phyloP scores from a whole-genome alignment of 2,797 vertebrate species.

The Hapalemur alaotrensis region DNA sequence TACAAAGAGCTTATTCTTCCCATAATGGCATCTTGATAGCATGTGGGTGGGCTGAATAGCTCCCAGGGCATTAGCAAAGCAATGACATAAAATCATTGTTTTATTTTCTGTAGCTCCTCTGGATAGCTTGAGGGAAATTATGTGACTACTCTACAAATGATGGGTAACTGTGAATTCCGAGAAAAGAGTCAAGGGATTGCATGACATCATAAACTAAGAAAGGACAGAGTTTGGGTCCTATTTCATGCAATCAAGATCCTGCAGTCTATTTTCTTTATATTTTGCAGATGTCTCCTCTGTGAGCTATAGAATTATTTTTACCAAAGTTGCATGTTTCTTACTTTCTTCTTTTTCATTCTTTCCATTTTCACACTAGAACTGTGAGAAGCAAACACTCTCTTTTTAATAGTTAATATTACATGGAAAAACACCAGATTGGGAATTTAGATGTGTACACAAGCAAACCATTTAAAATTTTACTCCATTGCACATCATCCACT shows the following conservation, averaged over 20 bases:
- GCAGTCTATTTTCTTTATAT: conserved; percentile 26
- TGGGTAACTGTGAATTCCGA: conserved; percentile 40
- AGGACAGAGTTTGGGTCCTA: conserved; percentile 12
- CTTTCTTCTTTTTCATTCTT: background rate
- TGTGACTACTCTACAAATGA: background rate
- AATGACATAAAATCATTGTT: conserved; percentile 78
- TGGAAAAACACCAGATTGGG: background rate
- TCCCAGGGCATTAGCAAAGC: conserved; percentile 69
- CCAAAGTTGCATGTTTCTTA: background rate
- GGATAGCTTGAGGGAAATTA: conserved; percentile 60
- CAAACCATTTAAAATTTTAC: background rate
- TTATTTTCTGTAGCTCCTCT: conserved; percentile 74
- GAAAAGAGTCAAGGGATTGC: conserved; percentile 27
- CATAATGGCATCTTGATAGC: conserved; percentile 70
- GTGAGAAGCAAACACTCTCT: background rate
- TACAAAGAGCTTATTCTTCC: conserved; percentile 77
- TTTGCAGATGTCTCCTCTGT: conserved; percentile 50
- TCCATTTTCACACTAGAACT: background rate
- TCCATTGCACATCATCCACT: background rate
- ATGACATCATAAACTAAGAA: conserved; percentile 63
- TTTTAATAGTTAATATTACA: background rate
- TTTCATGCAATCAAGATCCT: background rate
- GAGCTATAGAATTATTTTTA: conserved; percentile 24
- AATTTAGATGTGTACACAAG: background rate
- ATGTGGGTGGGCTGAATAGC: conserved; percentile 67